These are phyloP conservation scores for Arvicola amphibius DNA, from an alignment of 2,797 vertebrate species.

Conservation along the genomic window DNA sequence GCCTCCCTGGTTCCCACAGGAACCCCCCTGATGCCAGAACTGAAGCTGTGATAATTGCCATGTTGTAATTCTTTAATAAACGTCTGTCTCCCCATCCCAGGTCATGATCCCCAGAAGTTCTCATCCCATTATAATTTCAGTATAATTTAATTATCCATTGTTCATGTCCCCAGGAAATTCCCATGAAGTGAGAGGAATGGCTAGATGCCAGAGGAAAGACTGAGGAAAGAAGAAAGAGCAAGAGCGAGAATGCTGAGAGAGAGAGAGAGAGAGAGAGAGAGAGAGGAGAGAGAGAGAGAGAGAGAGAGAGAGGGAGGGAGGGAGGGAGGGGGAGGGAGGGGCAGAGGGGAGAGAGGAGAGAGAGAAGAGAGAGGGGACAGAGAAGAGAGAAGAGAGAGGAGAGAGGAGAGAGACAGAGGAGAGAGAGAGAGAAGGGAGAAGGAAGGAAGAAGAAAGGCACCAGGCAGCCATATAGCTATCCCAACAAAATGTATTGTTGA, in stretches of 20 bases:
- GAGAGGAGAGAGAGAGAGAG: no score
- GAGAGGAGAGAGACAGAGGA: no score
- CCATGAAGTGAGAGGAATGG: background rate
- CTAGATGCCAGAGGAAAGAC: background rate
- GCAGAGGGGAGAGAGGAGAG: fast-evolving
- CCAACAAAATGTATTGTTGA: no score
- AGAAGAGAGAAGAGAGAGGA: fast-evolving
- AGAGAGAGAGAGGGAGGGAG: no score
- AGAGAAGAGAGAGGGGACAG: fast-evolving
- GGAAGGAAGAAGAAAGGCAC: no score
- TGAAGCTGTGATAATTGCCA: background rate
- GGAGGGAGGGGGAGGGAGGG: no score
- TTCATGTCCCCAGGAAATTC: background rate
- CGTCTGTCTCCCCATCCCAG: background rate
- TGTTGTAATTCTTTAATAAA: background rate
- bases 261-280: no score
- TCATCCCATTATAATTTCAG: background rate
- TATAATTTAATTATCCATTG: background rate
- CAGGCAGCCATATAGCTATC: background rate
- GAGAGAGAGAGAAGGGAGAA: no score
- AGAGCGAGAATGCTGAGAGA: background rate
- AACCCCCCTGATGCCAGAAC: background rate
- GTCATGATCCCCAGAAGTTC: background rate
- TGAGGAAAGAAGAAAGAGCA: background rate
- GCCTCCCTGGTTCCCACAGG: background rate